phyloP scores from a whole-genome alignment of 2,888 invertebrate genomes.

The Athripsodes cinereus region DNA sequence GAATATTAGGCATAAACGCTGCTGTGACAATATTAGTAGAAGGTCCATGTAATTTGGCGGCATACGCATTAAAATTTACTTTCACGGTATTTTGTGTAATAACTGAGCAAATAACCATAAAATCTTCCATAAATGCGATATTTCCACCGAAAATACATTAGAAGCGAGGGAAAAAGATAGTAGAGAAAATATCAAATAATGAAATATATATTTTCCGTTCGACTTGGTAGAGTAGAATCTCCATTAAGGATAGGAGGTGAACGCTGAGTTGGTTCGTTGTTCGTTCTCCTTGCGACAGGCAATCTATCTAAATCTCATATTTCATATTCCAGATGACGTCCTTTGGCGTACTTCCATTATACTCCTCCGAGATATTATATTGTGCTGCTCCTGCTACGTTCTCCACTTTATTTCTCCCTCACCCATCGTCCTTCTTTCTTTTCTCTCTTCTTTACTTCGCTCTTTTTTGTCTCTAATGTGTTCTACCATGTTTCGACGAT shows the following conservation, averaged over 20 bases:
- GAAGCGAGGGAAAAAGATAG: neutral
- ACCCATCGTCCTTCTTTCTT: neutral
- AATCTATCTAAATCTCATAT: conserved; percentile 29
- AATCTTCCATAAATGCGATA: conserved; percentile 1
- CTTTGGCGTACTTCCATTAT: conserved; percentile 23
- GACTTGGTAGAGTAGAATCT: conserved; percentile 22
- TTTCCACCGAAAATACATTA: neutral
- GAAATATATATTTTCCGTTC: conserved; percentile 26
- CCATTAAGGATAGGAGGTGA: conserved; percentile 19
- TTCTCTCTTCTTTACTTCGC: neutral
- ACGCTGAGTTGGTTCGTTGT: neutral
- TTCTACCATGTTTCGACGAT: conserved; percentile 23
- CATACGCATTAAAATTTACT: neutral
- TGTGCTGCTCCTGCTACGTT: conserved; percentile 9
- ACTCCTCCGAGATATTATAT: conserved; percentile 26
- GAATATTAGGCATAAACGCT: no score
- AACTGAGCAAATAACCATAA: neutral
- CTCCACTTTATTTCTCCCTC: neutral
- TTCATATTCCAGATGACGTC: conserved; percentile 28
- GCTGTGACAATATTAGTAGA: no score
- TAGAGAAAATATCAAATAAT: conserved; percentile 12
- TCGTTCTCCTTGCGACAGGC: conserved; percentile 20
- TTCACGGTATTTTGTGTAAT: neutral
- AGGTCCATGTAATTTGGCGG: no score
- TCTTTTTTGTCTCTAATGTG: conserved; percentile 26